Evolutionary conservation across 2,113 vertebrate species (phyloP).

Genomic region (Coryphaenoides rupestris): DNA sequence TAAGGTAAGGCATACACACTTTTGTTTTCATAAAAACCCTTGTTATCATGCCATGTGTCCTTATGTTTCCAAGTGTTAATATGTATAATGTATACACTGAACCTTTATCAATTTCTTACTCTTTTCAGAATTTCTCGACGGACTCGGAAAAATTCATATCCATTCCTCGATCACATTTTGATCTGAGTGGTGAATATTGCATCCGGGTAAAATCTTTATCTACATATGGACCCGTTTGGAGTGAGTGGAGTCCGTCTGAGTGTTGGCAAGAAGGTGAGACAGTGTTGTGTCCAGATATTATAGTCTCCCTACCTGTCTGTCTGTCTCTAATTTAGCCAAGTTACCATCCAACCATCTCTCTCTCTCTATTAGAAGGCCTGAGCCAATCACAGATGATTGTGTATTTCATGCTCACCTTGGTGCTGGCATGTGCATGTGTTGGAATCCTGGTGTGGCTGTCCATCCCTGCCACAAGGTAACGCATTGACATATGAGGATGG

Average conservation of each 20-base stretch:
- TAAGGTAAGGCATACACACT: conserved; percentile 22
- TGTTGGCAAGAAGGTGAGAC: conserved; percentile 15
- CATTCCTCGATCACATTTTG: not conserved
- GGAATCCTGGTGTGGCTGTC: conserved; percentile 30
- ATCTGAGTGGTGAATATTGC: conserved; percentile 14
- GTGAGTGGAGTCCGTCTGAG: conserved; percentile 32
- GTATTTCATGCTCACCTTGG: conserved; percentile 7
- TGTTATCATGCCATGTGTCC: too few species aligned
- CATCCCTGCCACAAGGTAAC: conserved; percentile 40
- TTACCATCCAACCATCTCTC: not conserved
- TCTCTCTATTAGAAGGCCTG: not conserved
- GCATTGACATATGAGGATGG: too few species aligned
- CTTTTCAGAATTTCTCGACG: accelerated
- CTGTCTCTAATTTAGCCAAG: not conserved
- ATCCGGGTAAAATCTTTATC: conserved; percentile 22
- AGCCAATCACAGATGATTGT: not conserved
- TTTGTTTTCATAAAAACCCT: too few species aligned
- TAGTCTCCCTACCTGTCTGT: too few species aligned
- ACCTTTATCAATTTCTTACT: too few species aligned
- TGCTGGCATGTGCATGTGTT: conserved; percentile 15
- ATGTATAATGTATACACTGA: too few species aligned
- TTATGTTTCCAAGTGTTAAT: too few species aligned
- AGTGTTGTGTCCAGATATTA: not conserved
- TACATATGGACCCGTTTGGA: accelerated
- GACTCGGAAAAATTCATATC: accelerated